phyloP scores from a whole-genome alignment of 2,797 vertebrate species.

The Melanotaenia nigrans region DNA sequence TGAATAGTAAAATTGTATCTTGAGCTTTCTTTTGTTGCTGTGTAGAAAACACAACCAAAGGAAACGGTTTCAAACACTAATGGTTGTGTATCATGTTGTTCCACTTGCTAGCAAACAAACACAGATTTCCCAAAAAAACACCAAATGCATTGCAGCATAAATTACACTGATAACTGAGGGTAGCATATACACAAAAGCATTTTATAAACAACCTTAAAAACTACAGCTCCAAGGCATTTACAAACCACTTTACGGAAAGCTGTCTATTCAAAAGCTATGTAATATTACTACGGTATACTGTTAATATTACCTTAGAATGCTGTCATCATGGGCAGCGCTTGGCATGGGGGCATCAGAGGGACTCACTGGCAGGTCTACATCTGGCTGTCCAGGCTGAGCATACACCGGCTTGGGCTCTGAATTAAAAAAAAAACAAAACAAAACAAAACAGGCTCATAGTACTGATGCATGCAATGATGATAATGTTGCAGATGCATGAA shows the following conservation, averaged over 20 bases:
- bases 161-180: background rate
- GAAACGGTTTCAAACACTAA: slow-evolving; percentile 9
- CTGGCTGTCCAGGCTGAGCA: slow-evolving; percentile 96
- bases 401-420: slow-evolving; percentile 98
- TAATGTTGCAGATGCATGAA: background rate
- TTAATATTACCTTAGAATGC: slow-evolving; percentile 89
- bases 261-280: background rate
- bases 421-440: slow-evolving; percentile 6
- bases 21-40: background rate
- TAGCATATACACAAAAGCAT: slow-evolving; percentile 2
- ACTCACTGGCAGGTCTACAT: slow-evolving; percentile 98
- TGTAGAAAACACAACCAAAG: slow-evolving; percentile 7
- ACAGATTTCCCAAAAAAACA: background rate
- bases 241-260: slow-evolving; percentile 1
- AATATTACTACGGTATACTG: background rate
- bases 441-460: background rate
- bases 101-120: slow-evolving; percentile 10
- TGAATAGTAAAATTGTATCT: slow-evolving; percentile 3
- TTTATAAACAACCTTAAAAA: background rate
- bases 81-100: background rate
- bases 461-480: slow-evolving; percentile 10
- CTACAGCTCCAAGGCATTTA: background rate
- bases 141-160: too few species aligned
- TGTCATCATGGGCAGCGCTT: slow-evolving; percentile 93
- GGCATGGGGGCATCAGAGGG: slow-evolving; percentile 95